Percentiles rank a stretch among this genome's conserved stretches.
Evolutionary conservation across 2,888 invertebrate species (phyloP).

Genomic region (Orchesellides sinensis): DNA sequence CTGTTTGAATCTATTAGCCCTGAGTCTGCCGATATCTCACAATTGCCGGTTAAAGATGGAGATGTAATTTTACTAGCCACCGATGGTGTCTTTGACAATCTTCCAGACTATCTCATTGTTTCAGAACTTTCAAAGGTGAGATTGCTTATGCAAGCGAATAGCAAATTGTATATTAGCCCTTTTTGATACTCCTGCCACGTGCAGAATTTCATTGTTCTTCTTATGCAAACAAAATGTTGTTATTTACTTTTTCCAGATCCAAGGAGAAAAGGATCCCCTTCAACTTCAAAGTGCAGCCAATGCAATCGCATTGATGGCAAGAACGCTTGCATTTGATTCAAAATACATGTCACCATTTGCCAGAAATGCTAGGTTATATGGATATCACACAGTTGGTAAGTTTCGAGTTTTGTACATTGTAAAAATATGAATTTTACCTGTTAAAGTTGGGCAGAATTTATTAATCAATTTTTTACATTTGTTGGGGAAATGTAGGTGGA

Average conservation of each 20-base stretch:
- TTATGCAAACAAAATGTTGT: no score
- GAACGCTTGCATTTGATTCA: constrained; percentile 94
- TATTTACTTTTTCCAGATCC: constrained; percentile 64
- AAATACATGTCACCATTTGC: constrained; percentile 98
- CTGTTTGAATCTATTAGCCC: constrained; percentile 87
- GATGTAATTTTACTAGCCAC: constrained; percentile 97
- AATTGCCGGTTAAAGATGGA: constrained; percentile 93
- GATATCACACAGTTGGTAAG: constrained; percentile 93
- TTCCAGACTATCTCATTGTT: constrained; percentile 93
- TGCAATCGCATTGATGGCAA: constrained; percentile 96
- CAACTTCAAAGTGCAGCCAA: constrained; percentile 94
- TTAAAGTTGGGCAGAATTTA: not conserved
- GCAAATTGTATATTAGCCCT: no score
- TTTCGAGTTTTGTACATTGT: constrained; percentile 38
- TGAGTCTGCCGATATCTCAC: constrained; percentile 92
- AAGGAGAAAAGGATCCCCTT: constrained; percentile 80
- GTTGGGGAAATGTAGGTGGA: constrained; percentile 84
- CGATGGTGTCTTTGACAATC: constrained; percentile 99
- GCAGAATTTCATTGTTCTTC: not conserved
- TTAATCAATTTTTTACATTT: not conserved
- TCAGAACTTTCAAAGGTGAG: constrained; percentile 85
- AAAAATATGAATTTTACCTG: not conserved
- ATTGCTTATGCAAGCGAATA: no score
- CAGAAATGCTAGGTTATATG: constrained; percentile 93
- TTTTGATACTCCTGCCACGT: no score